These are phyloP conservation scores for Odontomachus brunneus DNA, from an alignment of 1,140 invertebrate species.

Conservation along the genomic window DNA sequence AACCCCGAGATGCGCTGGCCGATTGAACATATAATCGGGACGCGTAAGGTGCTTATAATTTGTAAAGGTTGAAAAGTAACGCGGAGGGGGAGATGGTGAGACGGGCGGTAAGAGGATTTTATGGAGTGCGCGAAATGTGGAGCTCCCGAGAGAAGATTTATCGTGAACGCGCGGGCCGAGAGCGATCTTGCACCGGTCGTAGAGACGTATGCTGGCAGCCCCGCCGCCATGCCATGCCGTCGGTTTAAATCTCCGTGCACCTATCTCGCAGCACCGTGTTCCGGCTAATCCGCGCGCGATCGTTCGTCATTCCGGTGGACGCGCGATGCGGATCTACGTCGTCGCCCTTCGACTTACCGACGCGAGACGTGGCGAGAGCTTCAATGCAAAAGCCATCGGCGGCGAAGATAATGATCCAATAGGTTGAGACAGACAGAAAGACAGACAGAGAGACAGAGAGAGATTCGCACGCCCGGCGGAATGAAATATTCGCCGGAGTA, in stretches of 20 bases:
- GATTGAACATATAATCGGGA: constrained; percentile 70
- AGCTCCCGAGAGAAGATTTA: constrained; percentile 58
- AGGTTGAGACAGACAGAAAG: too few relatives aligned
- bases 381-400: not conserved
- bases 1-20: not conserved
- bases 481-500: constrained; percentile 3
- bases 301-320: constrained; percentile 56
- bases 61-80: constrained; percentile 31
- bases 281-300: constrained; percentile 57
- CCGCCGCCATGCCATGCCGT: constrained; percentile 10
- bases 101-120: constrained; percentile 26
- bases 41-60: constrained; percentile 63
- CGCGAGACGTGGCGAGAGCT: not conserved
- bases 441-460: too few relatives aligned
- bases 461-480: not conserved
- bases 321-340: not conserved
- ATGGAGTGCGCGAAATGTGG: constrained; percentile 41
- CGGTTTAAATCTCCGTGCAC: constrained; percentile 65
- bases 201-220: constrained; percentile 61
- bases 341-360: constrained; percentile 1
- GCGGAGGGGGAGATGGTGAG: not conserved
- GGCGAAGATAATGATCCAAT: constrained; percentile 23
- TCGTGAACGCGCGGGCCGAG: constrained; percentile 13
- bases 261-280: constrained; percentile 46
- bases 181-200: constrained; percentile 58